phyloP scores from a whole-genome alignment of 1,140 invertebrate genomes.

The Elymnias hypermnestra region DNA sequence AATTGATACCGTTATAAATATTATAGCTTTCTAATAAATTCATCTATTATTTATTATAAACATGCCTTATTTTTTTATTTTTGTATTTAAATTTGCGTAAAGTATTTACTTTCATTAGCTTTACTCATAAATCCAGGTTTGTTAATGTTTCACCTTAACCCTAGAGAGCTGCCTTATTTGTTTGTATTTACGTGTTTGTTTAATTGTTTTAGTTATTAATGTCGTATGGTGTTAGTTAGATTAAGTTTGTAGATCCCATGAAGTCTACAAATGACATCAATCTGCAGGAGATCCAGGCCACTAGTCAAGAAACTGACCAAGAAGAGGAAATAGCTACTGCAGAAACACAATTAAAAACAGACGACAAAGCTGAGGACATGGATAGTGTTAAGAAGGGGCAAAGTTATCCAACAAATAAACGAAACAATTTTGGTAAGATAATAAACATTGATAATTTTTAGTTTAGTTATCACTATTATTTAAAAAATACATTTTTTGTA shows the following conservation, averaged over 20 bases:
- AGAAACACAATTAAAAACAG: conserved; percentile 32
- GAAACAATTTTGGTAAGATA: conserved; percentile 46
- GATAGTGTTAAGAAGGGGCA: conserved; percentile 48
- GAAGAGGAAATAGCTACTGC: conserved; percentile 30
- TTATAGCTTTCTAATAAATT: too few relatives aligned
- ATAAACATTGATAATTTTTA: not conserved
- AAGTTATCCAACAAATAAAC: conserved; percentile 39
- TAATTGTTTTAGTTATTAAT: conserved; percentile 1
- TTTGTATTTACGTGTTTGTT: too few relatives aligned
- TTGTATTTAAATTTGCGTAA: too few relatives aligned
- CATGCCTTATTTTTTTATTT: too few relatives aligned
- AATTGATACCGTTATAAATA: too few relatives aligned
- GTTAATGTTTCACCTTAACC: too few relatives aligned
- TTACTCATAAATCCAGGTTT: too few relatives aligned
- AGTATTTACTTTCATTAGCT: too few relatives aligned
- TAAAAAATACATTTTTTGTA: too few relatives aligned
- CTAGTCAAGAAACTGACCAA: conserved; percentile 22
- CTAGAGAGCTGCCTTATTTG: too few relatives aligned
- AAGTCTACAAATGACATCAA: conserved; percentile 39
- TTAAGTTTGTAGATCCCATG: conserved; percentile 29
- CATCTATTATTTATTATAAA: too few relatives aligned
- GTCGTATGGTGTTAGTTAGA: not conserved
- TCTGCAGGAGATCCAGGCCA: conserved; percentile 27
- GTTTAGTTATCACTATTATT: not conserved
- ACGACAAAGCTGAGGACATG: conserved; percentile 31